Conservation (phyloP, 2,113 vertebrate genomes). For the Glaucidium brasilianum region DNA sequence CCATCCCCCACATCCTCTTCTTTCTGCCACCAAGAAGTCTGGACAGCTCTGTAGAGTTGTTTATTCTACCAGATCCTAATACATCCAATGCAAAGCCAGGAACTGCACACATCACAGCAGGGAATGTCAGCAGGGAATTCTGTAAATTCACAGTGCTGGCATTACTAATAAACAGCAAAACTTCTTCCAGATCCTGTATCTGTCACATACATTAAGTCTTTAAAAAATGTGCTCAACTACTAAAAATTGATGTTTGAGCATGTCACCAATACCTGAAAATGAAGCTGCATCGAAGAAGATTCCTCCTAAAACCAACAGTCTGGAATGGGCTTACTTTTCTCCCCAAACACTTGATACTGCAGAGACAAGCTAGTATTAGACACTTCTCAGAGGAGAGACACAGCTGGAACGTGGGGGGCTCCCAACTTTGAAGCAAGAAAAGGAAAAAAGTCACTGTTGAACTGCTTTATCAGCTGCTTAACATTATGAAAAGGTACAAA, state of each 20-base stretch:
- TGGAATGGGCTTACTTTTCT: background rate
- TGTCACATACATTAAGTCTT: background rate
- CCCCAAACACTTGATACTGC: fast-evolving
- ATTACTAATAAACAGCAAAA: background rate
- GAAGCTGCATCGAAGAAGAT: background rate
- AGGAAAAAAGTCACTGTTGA: background rate
- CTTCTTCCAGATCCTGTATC: background rate
- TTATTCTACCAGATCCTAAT: background rate
- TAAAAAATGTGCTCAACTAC: background rate
- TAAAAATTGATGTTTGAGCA: background rate
- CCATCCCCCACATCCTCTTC: fast-evolving
- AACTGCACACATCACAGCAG: background rate
- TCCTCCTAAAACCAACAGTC: background rate
- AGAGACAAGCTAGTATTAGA: background rate
- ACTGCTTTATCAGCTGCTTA: background rate
- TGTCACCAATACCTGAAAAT: background rate
- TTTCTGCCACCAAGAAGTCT: background rate
- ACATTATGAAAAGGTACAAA: background rate
- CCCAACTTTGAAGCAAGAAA: background rate
- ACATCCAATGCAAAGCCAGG: background rate
- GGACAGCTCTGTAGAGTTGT: background rate
- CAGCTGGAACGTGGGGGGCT: fast-evolving
- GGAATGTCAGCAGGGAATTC: background rate
- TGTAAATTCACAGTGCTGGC: background rate
- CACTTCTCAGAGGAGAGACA: background rate